Percentiles rank a stretch among this genome's conserved stretches.
Conservation (phyloP, 2,888 invertebrate genomes). For the Glyphotaelius pellucidus region DNA sequence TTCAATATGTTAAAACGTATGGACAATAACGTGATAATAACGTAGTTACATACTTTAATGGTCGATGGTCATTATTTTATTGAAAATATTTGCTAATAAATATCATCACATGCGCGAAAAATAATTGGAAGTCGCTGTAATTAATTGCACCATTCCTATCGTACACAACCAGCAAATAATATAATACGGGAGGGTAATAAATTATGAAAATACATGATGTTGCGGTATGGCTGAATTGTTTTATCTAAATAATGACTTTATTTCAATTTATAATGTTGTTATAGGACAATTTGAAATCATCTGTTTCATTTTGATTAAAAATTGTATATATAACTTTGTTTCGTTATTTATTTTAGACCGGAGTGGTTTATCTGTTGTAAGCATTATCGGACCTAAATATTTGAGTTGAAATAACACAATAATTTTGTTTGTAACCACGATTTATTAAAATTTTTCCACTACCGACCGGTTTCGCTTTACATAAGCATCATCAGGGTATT, state of each 20-base stretch:
- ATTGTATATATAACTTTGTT: no score
- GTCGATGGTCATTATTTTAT: not conserved
- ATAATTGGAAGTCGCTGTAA: not conserved
- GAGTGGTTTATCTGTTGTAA: no score
- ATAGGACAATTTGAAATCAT: not conserved
- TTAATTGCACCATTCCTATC: not conserved
- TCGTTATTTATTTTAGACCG: no score
- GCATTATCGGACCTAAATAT: no score
- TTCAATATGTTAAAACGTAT: not conserved
- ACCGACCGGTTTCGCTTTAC: no score
- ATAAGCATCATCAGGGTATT: no score
- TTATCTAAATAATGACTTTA: not conserved
- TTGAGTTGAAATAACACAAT: no score
- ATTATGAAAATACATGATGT: not conserved
- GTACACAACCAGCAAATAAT: not conserved
- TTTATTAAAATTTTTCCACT: no score
- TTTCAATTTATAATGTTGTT: not conserved
- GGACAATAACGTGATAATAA: not conserved
- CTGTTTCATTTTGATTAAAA: not conserved
- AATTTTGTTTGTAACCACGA: no score
- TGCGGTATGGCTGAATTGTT: not conserved
- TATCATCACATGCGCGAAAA: not conserved
- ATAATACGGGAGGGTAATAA: not conserved
- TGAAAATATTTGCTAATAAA: not conserved
- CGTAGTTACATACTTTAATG: not conserved